Evolutionary conservation across 2,113 vertebrate genomes (phyloP).

Genomic region (Rhipidura dahli): DNA sequence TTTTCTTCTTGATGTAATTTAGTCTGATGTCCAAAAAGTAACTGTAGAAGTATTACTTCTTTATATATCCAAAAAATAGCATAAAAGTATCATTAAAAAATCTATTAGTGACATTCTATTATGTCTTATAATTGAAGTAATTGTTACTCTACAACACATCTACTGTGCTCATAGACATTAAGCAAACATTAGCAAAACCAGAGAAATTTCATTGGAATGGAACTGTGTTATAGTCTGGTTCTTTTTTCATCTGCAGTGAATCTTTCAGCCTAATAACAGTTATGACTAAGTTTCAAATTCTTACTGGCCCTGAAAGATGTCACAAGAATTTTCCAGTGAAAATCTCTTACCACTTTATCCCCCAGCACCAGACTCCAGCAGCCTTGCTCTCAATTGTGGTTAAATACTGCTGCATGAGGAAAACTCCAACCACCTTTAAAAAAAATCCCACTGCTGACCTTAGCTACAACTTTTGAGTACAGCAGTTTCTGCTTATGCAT

Average conservation of each 20-base stretch:
- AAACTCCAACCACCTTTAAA: neutral
- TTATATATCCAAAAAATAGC: neutral
- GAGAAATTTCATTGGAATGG: neutral
- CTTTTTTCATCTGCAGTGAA: neutral
- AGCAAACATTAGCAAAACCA: constrained; percentile 23
- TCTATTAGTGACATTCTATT: neutral
- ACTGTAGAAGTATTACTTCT: neutral
- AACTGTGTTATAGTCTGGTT: neutral
- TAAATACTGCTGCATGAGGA: neutral
- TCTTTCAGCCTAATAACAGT: neutral
- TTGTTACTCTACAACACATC: neutral
- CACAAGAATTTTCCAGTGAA: neutral
- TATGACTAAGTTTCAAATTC: neutral
- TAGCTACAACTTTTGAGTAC: neutral
- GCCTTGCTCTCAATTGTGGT: neutral
- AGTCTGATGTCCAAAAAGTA: neutral
- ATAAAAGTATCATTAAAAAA: neutral
- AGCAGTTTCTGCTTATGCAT: neutral
- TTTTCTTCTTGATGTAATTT: neutral
- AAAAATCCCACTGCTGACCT: neutral
- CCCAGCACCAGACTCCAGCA: neutral
- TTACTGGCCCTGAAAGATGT: neutral
- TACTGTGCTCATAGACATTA: neutral
- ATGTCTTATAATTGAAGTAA: neutral
- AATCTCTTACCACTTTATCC: neutral